phyloP scores from a whole-genome alignment of 1,140 invertebrate genomes.

The Metaphire vulgaris region DNA sequence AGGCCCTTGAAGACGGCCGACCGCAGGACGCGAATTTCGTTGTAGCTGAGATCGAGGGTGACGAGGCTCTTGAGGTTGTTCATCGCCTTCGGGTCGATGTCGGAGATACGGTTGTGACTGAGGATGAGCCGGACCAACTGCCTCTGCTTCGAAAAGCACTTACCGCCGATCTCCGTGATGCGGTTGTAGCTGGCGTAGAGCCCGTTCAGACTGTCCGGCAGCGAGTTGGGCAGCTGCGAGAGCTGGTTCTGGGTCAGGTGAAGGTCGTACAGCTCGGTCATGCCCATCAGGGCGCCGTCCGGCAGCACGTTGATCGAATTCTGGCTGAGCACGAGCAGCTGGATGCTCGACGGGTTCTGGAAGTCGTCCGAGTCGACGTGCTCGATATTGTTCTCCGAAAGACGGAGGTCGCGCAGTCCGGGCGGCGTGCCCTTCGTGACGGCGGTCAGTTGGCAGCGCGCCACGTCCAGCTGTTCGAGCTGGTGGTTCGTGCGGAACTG shows the following conservation, averaged over 20 bases:
- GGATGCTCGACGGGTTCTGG: conserved; percentile 23
- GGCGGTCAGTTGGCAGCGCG: conserved; percentile 67
- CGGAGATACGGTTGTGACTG: conserved; percentile 49
- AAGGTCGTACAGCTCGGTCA: conserved; percentile 70
- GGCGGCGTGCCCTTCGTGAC: conserved; percentile 76
- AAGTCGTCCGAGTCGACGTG: conserved; percentile 29
- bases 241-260: conserved; percentile 65
- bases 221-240: conserved; percentile 58
- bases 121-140: conserved; percentile 55
- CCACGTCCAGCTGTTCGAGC: conserved; percentile 66
- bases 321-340: conserved; percentile 67
- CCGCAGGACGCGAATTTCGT: conserved; percentile 15
- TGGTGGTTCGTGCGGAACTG: conserved; percentile 36
- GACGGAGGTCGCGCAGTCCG: conserved; percentile 69
- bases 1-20: conserved; percentile 46
- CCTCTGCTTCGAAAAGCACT: not conserved
- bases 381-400: conserved; percentile 69
- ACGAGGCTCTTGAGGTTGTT: conserved; percentile 8
- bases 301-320: conserved; percentile 71
- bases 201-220: conserved; percentile 59
- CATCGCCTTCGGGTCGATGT: conserved; percentile 16
- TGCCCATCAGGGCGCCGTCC: conserved; percentile 73
- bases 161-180: conserved; percentile 11
- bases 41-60: conserved; percentile 24
- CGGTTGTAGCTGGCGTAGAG: conserved; percentile 50